Percentiles rank a stretch among this genome's conserved stretches.
phyloP scores from a whole-genome alignment of 35 echinoderm and acorn worm genomes.

The Heliocidaris erythrogramma region DNA sequence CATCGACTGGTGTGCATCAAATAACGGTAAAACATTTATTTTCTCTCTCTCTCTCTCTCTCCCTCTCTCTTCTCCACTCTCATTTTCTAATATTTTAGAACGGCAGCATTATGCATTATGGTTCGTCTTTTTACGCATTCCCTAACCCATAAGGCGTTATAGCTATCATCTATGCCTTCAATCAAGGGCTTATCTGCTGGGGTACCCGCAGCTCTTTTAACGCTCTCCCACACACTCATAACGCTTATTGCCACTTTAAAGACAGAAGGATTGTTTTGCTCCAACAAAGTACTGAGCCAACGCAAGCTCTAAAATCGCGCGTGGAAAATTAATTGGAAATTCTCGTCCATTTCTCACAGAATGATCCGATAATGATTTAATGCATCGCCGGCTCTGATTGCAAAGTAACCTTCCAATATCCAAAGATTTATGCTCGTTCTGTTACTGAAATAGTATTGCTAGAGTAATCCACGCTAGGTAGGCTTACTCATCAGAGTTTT shows the following conservation, averaged over 20 bases:
- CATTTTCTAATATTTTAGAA: neutral
- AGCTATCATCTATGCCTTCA: neutral
- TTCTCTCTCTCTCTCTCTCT: neutral
- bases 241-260: neutral
- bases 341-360: neutral
- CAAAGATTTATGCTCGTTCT: neutral
- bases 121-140: neutral
- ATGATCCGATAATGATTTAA: slow-evolving; percentile 12
- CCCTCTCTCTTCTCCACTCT: neutral
- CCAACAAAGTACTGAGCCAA: neutral
- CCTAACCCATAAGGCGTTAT: neutral
- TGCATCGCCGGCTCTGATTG: neutral
- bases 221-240: neutral
- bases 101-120: neutral
- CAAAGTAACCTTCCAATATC: neutral
- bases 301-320: neutral
- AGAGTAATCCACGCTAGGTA: neutral
- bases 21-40: neutral
- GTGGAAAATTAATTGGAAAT: neutral
- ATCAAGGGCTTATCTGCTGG: neutral
- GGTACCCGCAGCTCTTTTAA: neutral
- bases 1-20: no score
- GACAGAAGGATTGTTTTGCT: neutral
- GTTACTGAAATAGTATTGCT: neutral
- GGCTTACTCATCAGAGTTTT: neutral